A percentile compares a stretch with the other conserved stretches of the same genome.
Evolutionary conservation across 2,113 vertebrate species (phyloP).

Genomic region (Crotophaga sulcirostris): DNA sequence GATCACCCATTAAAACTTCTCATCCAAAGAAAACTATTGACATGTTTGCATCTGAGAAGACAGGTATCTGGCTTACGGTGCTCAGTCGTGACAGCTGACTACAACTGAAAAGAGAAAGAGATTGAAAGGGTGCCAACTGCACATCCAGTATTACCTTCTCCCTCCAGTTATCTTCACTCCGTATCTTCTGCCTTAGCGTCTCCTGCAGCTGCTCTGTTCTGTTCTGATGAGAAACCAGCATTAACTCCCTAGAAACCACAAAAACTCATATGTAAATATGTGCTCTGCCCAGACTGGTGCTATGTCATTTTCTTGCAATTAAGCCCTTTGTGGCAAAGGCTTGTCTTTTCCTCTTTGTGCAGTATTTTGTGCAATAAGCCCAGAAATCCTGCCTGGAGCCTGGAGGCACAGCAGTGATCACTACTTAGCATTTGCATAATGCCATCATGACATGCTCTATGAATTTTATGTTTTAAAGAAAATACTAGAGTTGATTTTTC

Average conservation of each 20-base stretch:
- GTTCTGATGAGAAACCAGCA: slow-evolving; percentile 78
- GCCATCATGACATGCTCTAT: background rate
- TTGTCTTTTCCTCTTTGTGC: background rate
- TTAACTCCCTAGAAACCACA: slow-evolving; percentile 77
- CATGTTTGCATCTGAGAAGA: background rate
- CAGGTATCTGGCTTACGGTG: background rate
- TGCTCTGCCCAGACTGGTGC: background rate
- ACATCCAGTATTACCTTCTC: slow-evolving; percentile 76
- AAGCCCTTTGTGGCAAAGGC: background rate
- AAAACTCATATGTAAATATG: background rate
- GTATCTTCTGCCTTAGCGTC: slow-evolving; percentile 72
- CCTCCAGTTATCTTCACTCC: slow-evolving; percentile 73
- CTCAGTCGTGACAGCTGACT: background rate
- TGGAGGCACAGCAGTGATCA: background rate
- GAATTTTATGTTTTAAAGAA: background rate
- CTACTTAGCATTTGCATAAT: background rate
- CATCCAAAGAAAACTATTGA: background rate
- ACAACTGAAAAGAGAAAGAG: background rate
- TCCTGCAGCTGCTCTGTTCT: slow-evolving; percentile 81
- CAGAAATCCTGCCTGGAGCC: background rate
- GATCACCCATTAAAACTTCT: background rate
- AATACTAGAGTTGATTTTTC: fast-evolving
- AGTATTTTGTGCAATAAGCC: background rate
- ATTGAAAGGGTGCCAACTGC: background rate
- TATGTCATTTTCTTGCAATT: background rate